phyloP scores from a whole-genome alignment of 1,140 invertebrate species.

The Lepidostoma basale region DNA sequence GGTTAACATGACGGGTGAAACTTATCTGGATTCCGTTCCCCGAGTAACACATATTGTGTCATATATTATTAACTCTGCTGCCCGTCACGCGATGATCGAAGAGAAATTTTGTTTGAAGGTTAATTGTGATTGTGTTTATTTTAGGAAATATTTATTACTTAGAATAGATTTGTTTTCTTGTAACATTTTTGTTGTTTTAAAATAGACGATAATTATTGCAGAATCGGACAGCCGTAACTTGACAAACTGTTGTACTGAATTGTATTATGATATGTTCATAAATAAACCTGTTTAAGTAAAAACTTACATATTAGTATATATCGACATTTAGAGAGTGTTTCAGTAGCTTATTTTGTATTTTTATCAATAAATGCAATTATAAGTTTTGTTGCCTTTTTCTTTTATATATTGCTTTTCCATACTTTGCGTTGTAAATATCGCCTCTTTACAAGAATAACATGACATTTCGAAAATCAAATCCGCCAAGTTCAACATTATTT shows the following conservation, averaged over 20 bases:
- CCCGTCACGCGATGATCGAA: constrained; percentile 18
- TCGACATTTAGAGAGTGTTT: constrained; percentile 30
- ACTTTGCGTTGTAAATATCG: too few species aligned
- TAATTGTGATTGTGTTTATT: constrained; percentile 36
- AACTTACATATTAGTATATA: constrained; percentile 17
- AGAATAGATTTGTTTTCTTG: constrained; percentile 17
- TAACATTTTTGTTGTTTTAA: constrained; percentile 1
- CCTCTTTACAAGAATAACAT: too few species aligned
- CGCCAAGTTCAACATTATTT: too few species aligned
- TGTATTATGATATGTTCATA: constrained; percentile 19
- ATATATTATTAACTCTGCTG: constrained; percentile 24
- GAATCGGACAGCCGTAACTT: not conserved
- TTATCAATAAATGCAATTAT: constrained; percentile 37
- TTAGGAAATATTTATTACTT: constrained; percentile 43
- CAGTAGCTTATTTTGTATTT: constrained; percentile 38
- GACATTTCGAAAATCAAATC: too few species aligned
- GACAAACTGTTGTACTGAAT: constrained; percentile 1
- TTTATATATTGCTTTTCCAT: not conserved
- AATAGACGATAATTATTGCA: not conserved
- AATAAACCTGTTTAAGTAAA: constrained; percentile 17
- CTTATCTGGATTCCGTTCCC: constrained; percentile 20
- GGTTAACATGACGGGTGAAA: constrained; percentile 36
- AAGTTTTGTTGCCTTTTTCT: not conserved
- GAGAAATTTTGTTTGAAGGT: constrained; percentile 20
- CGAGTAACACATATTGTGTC: constrained; percentile 45